Base-by-base conservation (phyloP, 2,888 invertebrate species). In the Trachelus iudaicus region DNA sequence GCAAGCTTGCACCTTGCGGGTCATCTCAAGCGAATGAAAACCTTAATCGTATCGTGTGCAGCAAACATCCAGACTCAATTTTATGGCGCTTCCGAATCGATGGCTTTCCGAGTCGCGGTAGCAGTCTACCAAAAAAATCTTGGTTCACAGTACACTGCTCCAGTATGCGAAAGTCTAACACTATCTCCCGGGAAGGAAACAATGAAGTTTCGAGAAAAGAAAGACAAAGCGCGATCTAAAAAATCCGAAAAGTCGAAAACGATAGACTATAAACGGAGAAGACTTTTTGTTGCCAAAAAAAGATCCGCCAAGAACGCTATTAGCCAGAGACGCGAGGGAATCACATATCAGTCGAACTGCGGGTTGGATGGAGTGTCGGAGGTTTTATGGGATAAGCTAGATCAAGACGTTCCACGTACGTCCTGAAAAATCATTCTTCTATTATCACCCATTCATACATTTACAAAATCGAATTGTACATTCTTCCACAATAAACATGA, bases 21-120 rank as follows among this genome's bases (percentile, higher is more conserved):
- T 84, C 82, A 23, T 81, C 79, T 78, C 82, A 83, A 77, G 76
- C 76, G 6, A 84, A 82, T 73, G 83, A 83, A 68, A 78, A 78
- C 4, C 81, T 80, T 13, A 83, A 84, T 68, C 69, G 77, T 77
- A 73, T 69, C 4, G 77, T 83, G 23, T 73, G 76, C 9, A 80
- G 80, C 13, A 83, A 84, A 74, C 79, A 81, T 79, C 81, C 82
- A 11, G 73, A 73, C 74, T 23, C 9, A 37, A 12, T 79, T 73
- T 76, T 84, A 31, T 76, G 78, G 76, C n/a, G 78, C 75, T 13
- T 80, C 82, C n/a, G 82, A 83, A 40, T 81, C 81, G 11, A 68
- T 76, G 69, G 34, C 40, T 34, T 76, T 69, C 69, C 75, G 83
- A 34, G 79, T 81, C 23, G 81, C 80, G 30, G 69, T 73, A 34